These are phyloP conservation scores for Delia radicum DNA, from an alignment of 1,140 invertebrate genomes.

Conservation along the genomic window DNA sequence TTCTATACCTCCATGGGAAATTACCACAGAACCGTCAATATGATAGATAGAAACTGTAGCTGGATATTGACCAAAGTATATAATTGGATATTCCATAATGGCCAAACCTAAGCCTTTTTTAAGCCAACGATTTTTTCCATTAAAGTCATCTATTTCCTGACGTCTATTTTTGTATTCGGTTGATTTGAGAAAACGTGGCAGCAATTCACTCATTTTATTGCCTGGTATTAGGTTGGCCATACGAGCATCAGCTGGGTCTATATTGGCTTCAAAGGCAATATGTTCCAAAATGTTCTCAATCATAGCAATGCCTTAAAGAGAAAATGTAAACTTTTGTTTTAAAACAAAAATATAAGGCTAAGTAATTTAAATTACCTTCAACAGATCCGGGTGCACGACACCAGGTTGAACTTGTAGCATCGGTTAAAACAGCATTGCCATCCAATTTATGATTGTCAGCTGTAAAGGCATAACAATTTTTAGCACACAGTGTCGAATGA, in stretches of 20 bases:
- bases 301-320: slow-evolving; percentile 57
- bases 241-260: slow-evolving; percentile 70
- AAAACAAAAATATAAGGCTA: neutral
- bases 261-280: slow-evolving; percentile 66
- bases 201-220: slow-evolving; percentile 51
- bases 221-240: slow-evolving; percentile 63
- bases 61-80: slow-evolving; percentile 59
- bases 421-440: slow-evolving; percentile 62
- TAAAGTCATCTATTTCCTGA: slow-evolving; percentile 60
- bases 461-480: slow-evolving; percentile 62
- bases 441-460: slow-evolving; percentile 59
- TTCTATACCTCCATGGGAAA: slow-evolving; percentile 70
- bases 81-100: slow-evolving; percentile 62
- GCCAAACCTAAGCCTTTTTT: slow-evolving; percentile 64
- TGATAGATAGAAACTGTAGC: slow-evolving; percentile 66
- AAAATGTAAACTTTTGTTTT: neutral
- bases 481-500: slow-evolving; percentile 55
- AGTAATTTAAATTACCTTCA: slow-evolving; percentile 56
- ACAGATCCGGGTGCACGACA: slow-evolving; percentile 64
- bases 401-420: slow-evolving; percentile 66
- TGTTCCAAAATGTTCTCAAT: slow-evolving; percentile 82
- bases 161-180: slow-evolving; percentile 60
- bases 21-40: slow-evolving; percentile 67
- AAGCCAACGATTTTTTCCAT: slow-evolving; percentile 67
- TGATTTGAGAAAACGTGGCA: slow-evolving; percentile 41